Evolutionary conservation across 2,888 invertebrate species (phyloP).

Genomic region (Phasia obesa): DNA sequence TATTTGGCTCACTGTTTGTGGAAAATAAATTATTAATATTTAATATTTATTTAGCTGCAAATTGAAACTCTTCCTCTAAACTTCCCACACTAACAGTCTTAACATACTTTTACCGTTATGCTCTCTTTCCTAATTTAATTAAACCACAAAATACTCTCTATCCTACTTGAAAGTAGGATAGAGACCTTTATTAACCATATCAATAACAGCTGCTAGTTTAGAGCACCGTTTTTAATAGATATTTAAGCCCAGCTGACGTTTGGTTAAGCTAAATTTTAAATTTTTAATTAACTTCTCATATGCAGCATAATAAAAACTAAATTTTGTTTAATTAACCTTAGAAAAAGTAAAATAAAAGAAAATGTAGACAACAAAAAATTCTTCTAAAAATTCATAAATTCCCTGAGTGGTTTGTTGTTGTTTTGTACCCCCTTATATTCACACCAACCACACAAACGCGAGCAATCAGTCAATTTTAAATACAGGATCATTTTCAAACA

Average conservation of each 20-base stretch:
- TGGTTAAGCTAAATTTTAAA: conserved; percentile 38
- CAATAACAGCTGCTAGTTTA: conserved; percentile 31
- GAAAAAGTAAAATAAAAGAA: conserved; percentile 22
- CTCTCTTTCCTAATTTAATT: conserved; percentile 38
- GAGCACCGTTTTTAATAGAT: neutral
- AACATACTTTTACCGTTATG: conserved; percentile 25
- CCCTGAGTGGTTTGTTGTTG: too few relatives aligned
- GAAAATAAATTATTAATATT: too few relatives aligned
- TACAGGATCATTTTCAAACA: conserved; percentile 42
- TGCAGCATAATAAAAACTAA: conserved; percentile 30
- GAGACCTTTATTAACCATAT: conserved; percentile 20
- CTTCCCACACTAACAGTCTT: neutral
- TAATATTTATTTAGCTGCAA: too few relatives aligned
- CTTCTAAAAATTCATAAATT: conserved; percentile 16
- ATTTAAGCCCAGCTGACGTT: conserved; percentile 50
- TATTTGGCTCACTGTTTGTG: too few relatives aligned
- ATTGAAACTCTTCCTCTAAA: neutral
- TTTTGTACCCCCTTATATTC: conserved; percentile 32
- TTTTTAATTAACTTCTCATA: conserved; percentile 59
- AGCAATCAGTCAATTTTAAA: neutral
- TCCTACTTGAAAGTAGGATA: neutral
- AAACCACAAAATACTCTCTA: conserved; percentile 45
- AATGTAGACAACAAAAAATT: neutral
- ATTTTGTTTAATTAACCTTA: conserved; percentile 55
- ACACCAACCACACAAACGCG: neutral